Evolutionary conservation across 2,797 vertebrate genomes (phyloP).

Genomic region (Sus cebifrons): DNA sequence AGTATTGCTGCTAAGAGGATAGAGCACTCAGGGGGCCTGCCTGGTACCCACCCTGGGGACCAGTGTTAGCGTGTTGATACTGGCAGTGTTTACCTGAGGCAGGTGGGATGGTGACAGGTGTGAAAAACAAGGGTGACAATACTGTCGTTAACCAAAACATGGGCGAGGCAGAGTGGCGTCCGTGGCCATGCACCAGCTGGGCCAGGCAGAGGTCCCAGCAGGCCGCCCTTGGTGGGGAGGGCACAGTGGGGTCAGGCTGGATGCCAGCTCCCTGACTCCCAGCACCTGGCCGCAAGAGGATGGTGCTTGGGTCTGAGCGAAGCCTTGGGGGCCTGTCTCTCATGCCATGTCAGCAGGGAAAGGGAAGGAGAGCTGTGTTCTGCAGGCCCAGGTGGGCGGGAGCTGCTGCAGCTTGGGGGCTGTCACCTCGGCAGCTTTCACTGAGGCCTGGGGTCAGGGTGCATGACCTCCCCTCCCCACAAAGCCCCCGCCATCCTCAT

Average conservation of each 20-base stretch:
- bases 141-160: conserved; percentile 40
- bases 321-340: not conserved
- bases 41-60: conserved; percentile 42
- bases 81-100: conserved; percentile 64
- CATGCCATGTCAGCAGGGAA: not conserved
- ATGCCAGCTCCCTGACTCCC: not conserved
- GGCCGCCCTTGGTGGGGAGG: not conserved
- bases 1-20: not conserved
- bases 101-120: conserved; percentile 66
- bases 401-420: not conserved
- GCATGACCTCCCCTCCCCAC: not conserved
- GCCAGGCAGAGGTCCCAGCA: not conserved
- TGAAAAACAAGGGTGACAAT: conserved; percentile 77
- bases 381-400: not conserved
- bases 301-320: not conserved
- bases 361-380: not conserved
- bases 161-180: not conserved
- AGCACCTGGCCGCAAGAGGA: not conserved
- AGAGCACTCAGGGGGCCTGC: not conserved
- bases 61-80: not conserved
- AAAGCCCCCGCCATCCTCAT: not conserved
- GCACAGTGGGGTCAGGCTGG: not conserved
- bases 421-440: not conserved
- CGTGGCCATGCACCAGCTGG: not conserved
- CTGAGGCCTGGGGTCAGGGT: not conserved